A percentile compares a stretch with the other conserved stretches of the same genome.
Evolutionary conservation across 2,113 vertebrate species (phyloP).

Genomic region (Hemicordylus capensis): DNA sequence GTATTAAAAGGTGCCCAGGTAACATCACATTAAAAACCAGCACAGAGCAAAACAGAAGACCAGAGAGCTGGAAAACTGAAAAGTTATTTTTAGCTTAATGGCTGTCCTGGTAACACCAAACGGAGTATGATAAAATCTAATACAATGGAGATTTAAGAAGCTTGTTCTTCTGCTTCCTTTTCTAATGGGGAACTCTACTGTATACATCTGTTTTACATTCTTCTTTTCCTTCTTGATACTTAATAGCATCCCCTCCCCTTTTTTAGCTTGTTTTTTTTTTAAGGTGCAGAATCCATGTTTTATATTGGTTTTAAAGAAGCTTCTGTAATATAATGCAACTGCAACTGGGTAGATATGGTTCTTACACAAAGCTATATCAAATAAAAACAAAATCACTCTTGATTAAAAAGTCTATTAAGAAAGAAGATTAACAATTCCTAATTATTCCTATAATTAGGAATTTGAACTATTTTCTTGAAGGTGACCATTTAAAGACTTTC

Average conservation of each 20-base stretch:
- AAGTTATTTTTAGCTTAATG: too few relatives aligned
- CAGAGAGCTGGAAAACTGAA: too few relatives aligned
- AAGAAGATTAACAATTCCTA: constrained; percentile 50
- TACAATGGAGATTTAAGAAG: too few relatives aligned
- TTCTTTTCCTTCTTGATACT: constrained; percentile 29
- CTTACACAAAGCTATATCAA: background rate
- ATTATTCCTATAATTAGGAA: constrained; percentile 55
- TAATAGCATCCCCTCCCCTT: constrained; percentile 51
- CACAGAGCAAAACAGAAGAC: too few relatives aligned
- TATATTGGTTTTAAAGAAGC: constrained; percentile 27
- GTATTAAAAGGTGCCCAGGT: too few relatives aligned
- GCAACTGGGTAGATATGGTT: constrained; percentile 30
- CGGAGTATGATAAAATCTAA: too few relatives aligned
- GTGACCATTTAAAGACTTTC: constrained; percentile 54
- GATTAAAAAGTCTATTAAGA: constrained; percentile 47
- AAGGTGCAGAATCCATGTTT: constrained; percentile 54
- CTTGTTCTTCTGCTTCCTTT: constrained; percentile 31
- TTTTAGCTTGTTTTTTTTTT: constrained; percentile 56
- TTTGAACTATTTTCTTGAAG: constrained; percentile 54
- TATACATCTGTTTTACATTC: background rate
- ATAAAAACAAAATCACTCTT: constrained; percentile 23
- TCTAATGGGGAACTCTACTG: constrained; percentile 5
- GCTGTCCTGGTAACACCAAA: too few relatives aligned
- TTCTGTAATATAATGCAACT: constrained; percentile 30
- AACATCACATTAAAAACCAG: too few relatives aligned